Percentiles rank a stretch among this genome's conserved stretches.
These are phyloP conservation scores for Drosophila tristis DNA, from an alignment of 1,140 invertebrate genomes.

Conservation along the genomic window DNA sequence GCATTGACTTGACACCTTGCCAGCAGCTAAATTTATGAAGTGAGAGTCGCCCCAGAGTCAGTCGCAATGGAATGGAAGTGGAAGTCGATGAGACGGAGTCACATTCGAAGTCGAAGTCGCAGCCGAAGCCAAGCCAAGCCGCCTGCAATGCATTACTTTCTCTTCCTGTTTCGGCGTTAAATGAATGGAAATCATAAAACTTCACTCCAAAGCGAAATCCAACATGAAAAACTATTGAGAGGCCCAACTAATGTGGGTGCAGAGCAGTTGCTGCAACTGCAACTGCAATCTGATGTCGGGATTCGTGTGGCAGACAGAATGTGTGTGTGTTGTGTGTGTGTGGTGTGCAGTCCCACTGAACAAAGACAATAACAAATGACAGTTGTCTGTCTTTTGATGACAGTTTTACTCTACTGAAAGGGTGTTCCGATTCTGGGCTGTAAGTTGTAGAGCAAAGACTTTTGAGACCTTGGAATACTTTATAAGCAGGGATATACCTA, in stretches of 20 bases:
- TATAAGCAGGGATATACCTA: too few species aligned
- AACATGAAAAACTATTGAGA: conserved; percentile 26
- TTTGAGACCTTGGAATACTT: too few species aligned
- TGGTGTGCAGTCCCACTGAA: background rate
- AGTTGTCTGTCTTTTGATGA: conserved; percentile 40
- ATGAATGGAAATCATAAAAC: conserved; percentile 70
- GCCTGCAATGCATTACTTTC: conserved; percentile 71
- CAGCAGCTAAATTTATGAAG: conserved; percentile 71
- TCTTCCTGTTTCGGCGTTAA: conserved; percentile 76
- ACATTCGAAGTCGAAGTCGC: conserved; percentile 16
- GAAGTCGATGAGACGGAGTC: conserved; percentile 7
- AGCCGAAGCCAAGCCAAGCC: conserved; percentile 23
- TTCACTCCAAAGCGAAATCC: conserved; percentile 26
- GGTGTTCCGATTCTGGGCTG: too few species aligned
- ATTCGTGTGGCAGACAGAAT: conserved; percentile 28
- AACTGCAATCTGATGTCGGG: conserved; percentile 17
- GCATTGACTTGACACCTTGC: conserved; percentile 80
- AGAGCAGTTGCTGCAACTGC: conserved; percentile 16
- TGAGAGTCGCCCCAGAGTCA: conserved; percentile 61
- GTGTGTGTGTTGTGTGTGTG: background rate
- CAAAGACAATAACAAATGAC: conserved; percentile 70
- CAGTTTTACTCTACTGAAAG: too few species aligned
- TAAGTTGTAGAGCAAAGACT: too few species aligned
- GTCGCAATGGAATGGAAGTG: too few species aligned
- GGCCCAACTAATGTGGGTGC: conserved; percentile 36